Base-by-base conservation (phyloP, 2,888 invertebrate genomes). In the Drosophila trichaetosa region DNA sequence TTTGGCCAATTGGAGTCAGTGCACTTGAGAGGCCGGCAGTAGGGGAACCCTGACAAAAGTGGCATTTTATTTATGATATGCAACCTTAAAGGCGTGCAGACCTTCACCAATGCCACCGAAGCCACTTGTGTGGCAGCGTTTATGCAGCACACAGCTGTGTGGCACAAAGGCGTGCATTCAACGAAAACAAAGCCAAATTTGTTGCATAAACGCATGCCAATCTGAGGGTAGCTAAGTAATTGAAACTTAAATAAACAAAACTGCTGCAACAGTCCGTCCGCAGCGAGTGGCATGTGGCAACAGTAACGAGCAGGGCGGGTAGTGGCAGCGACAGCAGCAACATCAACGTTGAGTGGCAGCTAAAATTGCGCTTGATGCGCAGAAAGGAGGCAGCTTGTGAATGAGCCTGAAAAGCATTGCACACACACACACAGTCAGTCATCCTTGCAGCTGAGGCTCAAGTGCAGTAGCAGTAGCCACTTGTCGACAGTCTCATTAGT, bases 161-260 rank as follows among this genome's bases (percentile, higher is more conserved):
- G 21, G 61, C 21, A 75, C 69, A 74, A 79, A 67, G 53, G 61
- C 64, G 51, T 49, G 62, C 75, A 72, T 73, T 70, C 58, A 79
- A 64, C 60, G 48, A 38, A 54, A 70, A 78, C 68, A 83, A 68
- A 70, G 66, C 38, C 57, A 52, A 68, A 59, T 83, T 80, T 82
- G 65, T 69, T 74, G 82, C 79, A 79, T 87, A 75, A 82, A 81
- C 69, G 78, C 76, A 81, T 80, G 83, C 79, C 86, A 85, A 85
- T 87, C 80, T 78, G 49, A 66, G 81, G 80, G 89, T 78, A 62
- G 79, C 69, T 69, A 74, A 79, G 82, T 85, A 90, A 89, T 89
- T 87, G 89, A 89, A 85, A 84, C 89, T 90, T 87, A 80, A 84
- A 79, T 80, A 88, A 86, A 86, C 86, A 87, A 75, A 85, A 80